Evolutionary conservation across 2,888 invertebrate species (phyloP).

Genomic region (Desoria tigrina): DNA sequence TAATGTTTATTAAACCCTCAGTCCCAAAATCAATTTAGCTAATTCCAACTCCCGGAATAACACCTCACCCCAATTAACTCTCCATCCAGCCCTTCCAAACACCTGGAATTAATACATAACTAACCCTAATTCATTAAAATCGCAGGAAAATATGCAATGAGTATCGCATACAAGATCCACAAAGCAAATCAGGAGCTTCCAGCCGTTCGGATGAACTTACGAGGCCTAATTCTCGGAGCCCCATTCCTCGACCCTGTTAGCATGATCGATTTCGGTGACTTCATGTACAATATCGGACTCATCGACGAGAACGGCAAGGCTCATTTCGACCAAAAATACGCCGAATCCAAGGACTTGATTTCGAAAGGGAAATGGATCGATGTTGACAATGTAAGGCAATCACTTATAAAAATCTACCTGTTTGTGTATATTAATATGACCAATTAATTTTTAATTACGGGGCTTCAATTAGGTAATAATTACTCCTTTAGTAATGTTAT

Average conservation of each 20-base stretch:
- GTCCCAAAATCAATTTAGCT: too few species aligned
- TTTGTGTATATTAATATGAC: too few species aligned
- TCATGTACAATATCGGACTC: slow-evolving; percentile 51
- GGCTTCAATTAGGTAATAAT: too few species aligned
- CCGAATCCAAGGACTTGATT: slow-evolving; percentile 62
- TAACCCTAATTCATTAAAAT: slow-evolving; percentile 41
- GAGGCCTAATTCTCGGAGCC: slow-evolving; percentile 57
- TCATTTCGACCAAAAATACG: slow-evolving; percentile 66
- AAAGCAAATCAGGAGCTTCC: slow-evolving; percentile 64
- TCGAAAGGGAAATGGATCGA: slow-evolving; percentile 66
- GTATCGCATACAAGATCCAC: slow-evolving; percentile 68
- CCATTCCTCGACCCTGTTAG: slow-evolving; percentile 45
- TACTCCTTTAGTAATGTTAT: too few species aligned
- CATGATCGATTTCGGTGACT: slow-evolving; percentile 47
- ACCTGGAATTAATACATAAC: not conserved
- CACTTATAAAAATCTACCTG: too few species aligned
- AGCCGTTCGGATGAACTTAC: slow-evolving; percentile 67
- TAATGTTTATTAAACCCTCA: too few species aligned
- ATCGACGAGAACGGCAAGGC: slow-evolving; percentile 56
- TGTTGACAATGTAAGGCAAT: slow-evolving; percentile 66
- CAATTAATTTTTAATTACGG: too few species aligned
- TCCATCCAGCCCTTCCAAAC: too few species aligned
- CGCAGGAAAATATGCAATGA: slow-evolving; percentile 68
- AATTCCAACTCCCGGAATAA: too few species aligned
- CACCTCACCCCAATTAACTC: too few species aligned